Conservation (phyloP, 2,888 invertebrate genomes). For the Eilema griseolum region DNA sequence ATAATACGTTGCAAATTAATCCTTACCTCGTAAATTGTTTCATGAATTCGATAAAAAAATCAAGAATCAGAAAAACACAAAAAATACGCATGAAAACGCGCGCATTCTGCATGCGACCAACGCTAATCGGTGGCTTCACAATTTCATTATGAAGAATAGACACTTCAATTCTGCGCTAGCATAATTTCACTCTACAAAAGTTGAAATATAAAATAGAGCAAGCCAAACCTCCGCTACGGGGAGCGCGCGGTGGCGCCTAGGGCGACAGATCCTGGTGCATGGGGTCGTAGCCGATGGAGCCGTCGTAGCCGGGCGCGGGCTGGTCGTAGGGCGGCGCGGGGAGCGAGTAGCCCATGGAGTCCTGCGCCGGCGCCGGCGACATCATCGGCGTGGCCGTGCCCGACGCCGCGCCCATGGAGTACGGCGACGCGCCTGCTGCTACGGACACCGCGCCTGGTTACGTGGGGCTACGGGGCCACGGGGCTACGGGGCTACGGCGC, state of each 20-base stretch:
- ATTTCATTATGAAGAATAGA: background rate
- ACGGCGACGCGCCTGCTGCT: conserved; percentile 93
- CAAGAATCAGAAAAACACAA: no score
- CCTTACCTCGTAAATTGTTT: no score
- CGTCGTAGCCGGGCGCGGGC: conserved; percentile 94
- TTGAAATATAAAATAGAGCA: background rate
- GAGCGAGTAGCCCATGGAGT: conserved; percentile 97
- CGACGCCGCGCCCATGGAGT: conserved; percentile 95
- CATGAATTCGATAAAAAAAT: no score
- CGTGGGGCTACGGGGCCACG: background rate
- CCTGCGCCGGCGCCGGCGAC: conserved; percentile 97
- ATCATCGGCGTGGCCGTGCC: conserved; percentile 98
- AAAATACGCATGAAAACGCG: background rate
- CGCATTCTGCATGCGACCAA: no score
- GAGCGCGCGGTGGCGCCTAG: conserved; percentile 57
- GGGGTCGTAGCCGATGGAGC: conserved; percentile 96
- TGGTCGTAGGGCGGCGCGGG: conserved; percentile 97
- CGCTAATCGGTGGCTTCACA: background rate
- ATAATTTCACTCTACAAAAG: background rate
- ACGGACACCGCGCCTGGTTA: conserved; percentile 41
- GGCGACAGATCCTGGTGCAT: conserved; percentile 96
- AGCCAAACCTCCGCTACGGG: conserved; percentile 19
- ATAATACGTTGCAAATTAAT: no score
- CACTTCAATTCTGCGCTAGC: background rate
- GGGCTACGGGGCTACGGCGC: background rate